Percentiles rank a stretch among this genome's conserved stretches.
Evolutionary conservation across 2,797 vertebrate species (phyloP).

Genomic region (Trematomus bernacchii): DNA sequence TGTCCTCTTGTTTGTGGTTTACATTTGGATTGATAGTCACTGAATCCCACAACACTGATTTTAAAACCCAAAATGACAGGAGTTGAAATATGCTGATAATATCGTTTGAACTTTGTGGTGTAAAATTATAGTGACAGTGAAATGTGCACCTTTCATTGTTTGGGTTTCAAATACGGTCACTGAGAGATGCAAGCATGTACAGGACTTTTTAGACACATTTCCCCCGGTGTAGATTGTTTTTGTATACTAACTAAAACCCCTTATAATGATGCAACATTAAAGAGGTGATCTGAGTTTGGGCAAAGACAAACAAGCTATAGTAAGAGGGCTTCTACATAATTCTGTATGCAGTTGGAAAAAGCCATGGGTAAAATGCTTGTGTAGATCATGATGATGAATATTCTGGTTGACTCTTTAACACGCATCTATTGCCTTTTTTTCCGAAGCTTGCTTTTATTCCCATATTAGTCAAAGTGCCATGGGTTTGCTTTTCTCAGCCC

Average conservation of each 20-base stretch:
- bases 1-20: conserved; percentile 40
- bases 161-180: conserved; percentile 15
- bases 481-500: conserved; percentile 29
- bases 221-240: conserved; percentile 1
- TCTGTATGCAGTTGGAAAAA: conserved; percentile 25
- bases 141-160: conserved; percentile 25
- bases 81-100: not conserved
- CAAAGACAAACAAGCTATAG: conserved; percentile 3
- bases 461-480: conserved; percentile 54
- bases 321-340: conserved; percentile 31
- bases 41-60: conserved; percentile 14
- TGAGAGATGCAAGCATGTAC: conserved; percentile 18
- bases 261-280: conserved; percentile 7
- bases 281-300: conserved; percentile 26
- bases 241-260: not conserved
- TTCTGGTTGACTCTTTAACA: conserved; percentile 61
- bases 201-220: conserved; percentile 11
- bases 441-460: conserved; percentile 46
- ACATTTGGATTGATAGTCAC: conserved; percentile 17
- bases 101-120: conserved; percentile 16
- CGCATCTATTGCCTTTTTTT: conserved; percentile 45
- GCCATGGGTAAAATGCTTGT: conserved; percentile 13
- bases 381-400: conserved; percentile 20
- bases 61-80: conserved; percentile 18
- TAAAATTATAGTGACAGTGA: conserved; percentile 9